Base-by-base conservation (phyloP, 2,888 invertebrate genomes). In the Macrophya alboannulata region DNA sequence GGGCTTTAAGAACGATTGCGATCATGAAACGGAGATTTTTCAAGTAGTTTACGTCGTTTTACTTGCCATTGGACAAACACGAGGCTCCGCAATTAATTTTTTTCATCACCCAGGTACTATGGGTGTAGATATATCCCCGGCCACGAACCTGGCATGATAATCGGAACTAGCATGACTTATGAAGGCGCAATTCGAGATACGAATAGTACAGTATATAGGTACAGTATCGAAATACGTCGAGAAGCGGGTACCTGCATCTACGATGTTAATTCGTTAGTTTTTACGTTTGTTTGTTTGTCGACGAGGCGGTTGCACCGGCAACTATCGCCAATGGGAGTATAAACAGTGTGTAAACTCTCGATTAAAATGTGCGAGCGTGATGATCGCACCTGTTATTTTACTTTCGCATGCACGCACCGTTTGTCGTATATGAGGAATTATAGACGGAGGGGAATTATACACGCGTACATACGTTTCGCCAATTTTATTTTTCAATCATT, bases 351-450 rank as follows among this genome's bases (percentile, higher is more conserved):
- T 62, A 62, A 25, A 62, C 62, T 62, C 62, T 62, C 62, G 62
- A 68, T 68, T 68, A 68, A n/a, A n/a, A 68, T 37, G 72, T 84
- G 51, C 48, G 48, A 72, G 72, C 84, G 51, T 87, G 88, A 88
- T 87, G 88, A 88, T 88, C 88, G 88, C 89, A 31, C 68, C 68
- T 25, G 21, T 62, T 21, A 62, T 4, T 25, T 62, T 62, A 25
- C 25, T 62, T 62, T 62, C 62, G 62, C 21, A 12, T 3, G 17
- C 21, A 12, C 9, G 17, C 6, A 15, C 8, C n/a, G n/a, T n/a
- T n/a, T n/a, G 12, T 4, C 62, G 62, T 31, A 31, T 31, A 31
- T 31, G 31, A 31, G 1, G 31, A 31, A 31, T 31, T 31, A n/a
- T n/a, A 31, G 31, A 31, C 12, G 25, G 62, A 25, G 25, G 62